Percentiles rank a stretch among this genome's conserved stretches.
Evolutionary conservation across 2,113 vertebrate genomes (phyloP).

Genomic region (Hypanus sabinus): DNA sequence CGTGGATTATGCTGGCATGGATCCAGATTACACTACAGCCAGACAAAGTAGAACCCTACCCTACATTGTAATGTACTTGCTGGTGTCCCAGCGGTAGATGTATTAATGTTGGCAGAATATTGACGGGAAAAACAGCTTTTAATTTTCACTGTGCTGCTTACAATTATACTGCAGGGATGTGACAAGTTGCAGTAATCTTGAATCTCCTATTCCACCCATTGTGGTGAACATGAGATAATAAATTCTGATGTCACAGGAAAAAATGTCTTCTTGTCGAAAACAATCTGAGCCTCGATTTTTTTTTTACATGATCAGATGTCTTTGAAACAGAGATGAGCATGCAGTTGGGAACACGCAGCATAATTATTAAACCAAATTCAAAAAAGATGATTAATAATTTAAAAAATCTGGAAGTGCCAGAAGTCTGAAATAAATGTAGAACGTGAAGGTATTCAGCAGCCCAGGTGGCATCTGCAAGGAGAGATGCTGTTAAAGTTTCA

Average conservation of each 20-base stretch:
- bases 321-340: background rate
- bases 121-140: background rate
- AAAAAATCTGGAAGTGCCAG: too few species aligned
- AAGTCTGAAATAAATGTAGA: too few species aligned
- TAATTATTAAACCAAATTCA: background rate
- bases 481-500: too few species aligned
- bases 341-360: background rate
- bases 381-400: background rate
- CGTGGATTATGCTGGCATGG: background rate
- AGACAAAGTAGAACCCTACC: background rate
- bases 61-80: background rate
- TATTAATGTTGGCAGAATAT: background rate
- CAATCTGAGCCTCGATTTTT: background rate
- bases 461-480: too few species aligned
- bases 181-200: background rate
- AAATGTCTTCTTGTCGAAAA: background rate
- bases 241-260: background rate
- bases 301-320: background rate
- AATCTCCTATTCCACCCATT: background rate
- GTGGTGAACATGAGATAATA: background rate
- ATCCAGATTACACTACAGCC: background rate
- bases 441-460: too few species aligned
- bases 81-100: background rate
- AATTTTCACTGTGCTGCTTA: background rate
- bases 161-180: background rate